Conservation (phyloP, 2,113 vertebrate species). For the Etia nguti region DNA sequence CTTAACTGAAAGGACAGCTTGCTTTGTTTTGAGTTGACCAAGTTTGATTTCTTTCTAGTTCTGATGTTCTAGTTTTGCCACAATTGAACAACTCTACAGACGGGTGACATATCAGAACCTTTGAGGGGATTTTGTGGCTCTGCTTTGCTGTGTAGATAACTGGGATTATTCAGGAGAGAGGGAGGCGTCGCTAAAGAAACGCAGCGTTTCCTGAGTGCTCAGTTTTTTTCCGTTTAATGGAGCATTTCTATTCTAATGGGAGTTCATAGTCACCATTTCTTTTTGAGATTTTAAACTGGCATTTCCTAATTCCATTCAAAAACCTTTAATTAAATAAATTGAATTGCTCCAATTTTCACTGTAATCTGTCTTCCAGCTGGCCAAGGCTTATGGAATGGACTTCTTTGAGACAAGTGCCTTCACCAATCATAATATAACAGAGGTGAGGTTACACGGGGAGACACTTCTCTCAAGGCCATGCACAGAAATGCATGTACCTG, state of each 20-base stretch:
- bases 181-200: background rate
- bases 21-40: too few relatives aligned
- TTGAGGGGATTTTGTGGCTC: too few relatives aligned
- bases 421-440: slow-evolving; percentile 93
- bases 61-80: too few relatives aligned
- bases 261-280: too few relatives aligned
- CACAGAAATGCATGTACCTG: background rate
- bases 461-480: background rate
- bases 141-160: too few relatives aligned
- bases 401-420: slow-evolving; percentile 99
- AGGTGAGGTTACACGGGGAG: slow-evolving; percentile 70
- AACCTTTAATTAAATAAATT: background rate
- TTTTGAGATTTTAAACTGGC: background rate
- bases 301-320: background rate
- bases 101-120: too few relatives aligned
- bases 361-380: slow-evolving; percentile 75
- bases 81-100: too few relatives aligned
- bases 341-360: background rate
- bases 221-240: background rate
- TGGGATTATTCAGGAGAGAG: background rate
- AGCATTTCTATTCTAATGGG: too few relatives aligned
- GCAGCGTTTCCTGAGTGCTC: background rate
- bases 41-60: too few relatives aligned
- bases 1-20: too few relatives aligned
- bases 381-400: slow-evolving; percentile 93